phyloP scores from a whole-genome alignment of 2,888 invertebrate species.

The Lomographa bimaculata region DNA sequence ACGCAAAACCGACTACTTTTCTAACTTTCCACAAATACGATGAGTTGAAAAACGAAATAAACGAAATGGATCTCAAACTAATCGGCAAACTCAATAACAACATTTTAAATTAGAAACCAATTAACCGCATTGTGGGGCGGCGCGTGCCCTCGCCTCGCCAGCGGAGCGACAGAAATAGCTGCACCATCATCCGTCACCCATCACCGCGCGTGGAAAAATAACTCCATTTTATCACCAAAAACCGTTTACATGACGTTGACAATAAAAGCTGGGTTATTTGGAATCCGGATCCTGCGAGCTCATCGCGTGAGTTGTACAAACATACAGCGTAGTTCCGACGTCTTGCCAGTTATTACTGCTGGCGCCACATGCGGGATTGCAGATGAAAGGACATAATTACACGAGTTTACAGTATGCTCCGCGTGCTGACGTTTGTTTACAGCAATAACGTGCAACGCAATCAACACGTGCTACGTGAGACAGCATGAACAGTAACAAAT shows the following conservation, averaged over 20 bases:
- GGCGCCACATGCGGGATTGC: too few species aligned
- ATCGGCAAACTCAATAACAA: conserved; percentile 16
- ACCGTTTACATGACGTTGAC: conserved; percentile 1
- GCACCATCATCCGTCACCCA: conserved; percentile 11
- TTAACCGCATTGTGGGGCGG: conserved; percentile 47
- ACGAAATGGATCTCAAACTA: neutral
- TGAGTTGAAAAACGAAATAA: neutral
- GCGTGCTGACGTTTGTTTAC: too few species aligned
- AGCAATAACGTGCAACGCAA: too few species aligned
- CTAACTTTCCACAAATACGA: neutral
- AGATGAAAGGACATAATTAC: too few species aligned
- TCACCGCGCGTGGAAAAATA: neutral
- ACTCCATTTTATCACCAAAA: conserved; percentile 3
- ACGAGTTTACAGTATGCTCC: too few species aligned
- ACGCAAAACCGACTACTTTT: too few species aligned
- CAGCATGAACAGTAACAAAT: too few species aligned
- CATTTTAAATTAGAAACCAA: conserved; percentile 41
- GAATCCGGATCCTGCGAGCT: neutral
- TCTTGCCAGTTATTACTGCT: too few species aligned
- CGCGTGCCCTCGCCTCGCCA: conserved; percentile 4
- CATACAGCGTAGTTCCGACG: too few species aligned
- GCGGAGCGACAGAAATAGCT: conserved; percentile 11
- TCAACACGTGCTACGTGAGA: too few species aligned
- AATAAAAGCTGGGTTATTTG: conserved; percentile 1
- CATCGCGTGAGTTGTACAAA: too few species aligned